phyloP scores from a whole-genome alignment of 2,888 invertebrate genomes.

The Acleris holmiana region DNA sequence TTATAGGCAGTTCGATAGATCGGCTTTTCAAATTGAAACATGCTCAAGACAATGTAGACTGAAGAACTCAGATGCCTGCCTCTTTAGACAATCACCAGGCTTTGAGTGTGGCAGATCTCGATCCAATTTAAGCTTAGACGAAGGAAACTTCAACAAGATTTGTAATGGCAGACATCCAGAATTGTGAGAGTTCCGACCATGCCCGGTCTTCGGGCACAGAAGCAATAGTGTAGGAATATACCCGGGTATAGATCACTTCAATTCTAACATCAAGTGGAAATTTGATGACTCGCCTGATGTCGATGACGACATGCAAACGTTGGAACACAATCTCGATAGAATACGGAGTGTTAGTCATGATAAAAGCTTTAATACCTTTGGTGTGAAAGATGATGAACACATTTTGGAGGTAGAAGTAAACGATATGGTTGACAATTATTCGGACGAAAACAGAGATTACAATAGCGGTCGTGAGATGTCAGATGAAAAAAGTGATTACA shows the following conservation, averaged over 20 bases:
- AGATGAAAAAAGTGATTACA: conserved; percentile 76
- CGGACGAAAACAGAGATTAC: conserved; percentile 70
- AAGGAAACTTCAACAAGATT: conserved; percentile 75
- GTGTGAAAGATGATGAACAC: conserved; percentile 69
- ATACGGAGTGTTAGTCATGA: conserved; percentile 79
- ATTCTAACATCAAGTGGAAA: conserved; percentile 79
- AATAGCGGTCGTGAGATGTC: conserved; percentile 64
- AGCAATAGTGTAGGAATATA: conserved; percentile 80
- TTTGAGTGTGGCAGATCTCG: conserved; percentile 77
- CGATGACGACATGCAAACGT: conserved; percentile 69
- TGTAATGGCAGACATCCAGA: conserved; percentile 80
- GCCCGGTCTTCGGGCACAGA: conserved; percentile 82
- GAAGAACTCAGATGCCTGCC: conserved; percentile 77
- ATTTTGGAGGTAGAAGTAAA: conserved; percentile 79
- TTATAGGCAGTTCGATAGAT: conserved; percentile 73
- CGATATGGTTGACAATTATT: conserved; percentile 65
- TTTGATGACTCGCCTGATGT: conserved; percentile 71
- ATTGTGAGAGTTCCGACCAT: conserved; percentile 82
- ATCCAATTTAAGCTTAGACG: conserved; percentile 79
- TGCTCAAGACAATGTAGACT: conserved; percentile 77
- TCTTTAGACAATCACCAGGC: conserved; percentile 72
- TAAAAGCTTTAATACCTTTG: conserved; percentile 67
- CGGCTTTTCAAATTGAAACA: conserved; percentile 78
- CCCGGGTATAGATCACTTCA: conserved; percentile 79
- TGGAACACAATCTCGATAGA: conserved; percentile 79